Percentiles rank a stretch among this genome's conserved stretches.
Conservation (phyloP, 2,113 vertebrate genomes). For the Pterophyllum scalare region DNA sequence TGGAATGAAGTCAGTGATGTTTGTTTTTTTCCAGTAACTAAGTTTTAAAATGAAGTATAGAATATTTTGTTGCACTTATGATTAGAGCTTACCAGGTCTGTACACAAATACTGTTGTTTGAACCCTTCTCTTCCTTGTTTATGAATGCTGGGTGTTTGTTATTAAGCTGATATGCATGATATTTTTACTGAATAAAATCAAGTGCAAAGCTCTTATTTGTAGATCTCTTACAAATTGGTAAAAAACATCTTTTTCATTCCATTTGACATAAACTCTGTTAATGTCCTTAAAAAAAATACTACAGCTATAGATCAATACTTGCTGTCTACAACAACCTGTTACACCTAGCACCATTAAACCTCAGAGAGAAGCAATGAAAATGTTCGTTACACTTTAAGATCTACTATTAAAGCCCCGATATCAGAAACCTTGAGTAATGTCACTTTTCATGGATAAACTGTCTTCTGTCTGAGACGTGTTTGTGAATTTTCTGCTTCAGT, state of each 20-base stretch:
- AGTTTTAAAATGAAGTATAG: neutral
- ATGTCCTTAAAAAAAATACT: neutral
- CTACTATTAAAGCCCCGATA: neutral
- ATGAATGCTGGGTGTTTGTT: constrained; percentile 55
- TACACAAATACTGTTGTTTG: neutral
- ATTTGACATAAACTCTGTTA: neutral
- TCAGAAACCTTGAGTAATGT: neutral
- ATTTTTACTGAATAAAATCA: constrained; percentile 17
- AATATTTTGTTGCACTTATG: neutral
- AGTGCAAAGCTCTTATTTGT: neutral
- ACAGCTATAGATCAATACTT: neutral
- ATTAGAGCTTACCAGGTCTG: neutral
- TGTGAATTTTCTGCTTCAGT: neutral
- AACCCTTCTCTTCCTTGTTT: constrained; percentile 62
- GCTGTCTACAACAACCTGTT: neutral
- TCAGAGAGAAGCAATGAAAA: neutral
- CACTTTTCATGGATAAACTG: neutral
- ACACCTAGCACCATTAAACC: neutral
- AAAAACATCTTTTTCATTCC: neutral
- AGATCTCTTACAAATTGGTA: constrained; percentile 12
- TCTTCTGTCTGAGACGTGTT: neutral
- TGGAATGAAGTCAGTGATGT: neutral
- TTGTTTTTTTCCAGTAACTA: neutral
- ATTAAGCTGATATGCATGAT: constrained; percentile 35
- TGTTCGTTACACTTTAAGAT: neutral